Base-by-base conservation (phyloP, 2,888 invertebrate species). In the Myopa tessellatipennis region DNA sequence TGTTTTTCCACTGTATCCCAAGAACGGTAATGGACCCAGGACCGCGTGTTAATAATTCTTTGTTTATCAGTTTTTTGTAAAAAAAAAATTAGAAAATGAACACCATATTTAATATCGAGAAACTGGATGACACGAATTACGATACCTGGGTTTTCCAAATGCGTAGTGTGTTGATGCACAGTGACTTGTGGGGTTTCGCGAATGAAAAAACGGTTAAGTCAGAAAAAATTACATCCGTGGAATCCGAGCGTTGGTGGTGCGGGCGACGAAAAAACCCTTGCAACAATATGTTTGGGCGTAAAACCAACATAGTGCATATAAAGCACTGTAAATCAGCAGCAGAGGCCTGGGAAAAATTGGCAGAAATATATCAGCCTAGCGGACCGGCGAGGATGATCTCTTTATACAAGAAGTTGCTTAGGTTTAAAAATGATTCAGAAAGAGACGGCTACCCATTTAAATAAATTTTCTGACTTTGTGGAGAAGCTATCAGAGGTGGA, bases 371-470 rank as follows among this genome's bases (percentile, higher is more conserved):
- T 36, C 74, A 60, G 60, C 80, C 81, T n/a, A 70, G 68, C 14
- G 79, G 81, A 60, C 77, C 79, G 4, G 76, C 72, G 12, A 72
- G 76, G 7, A 76, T 74, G n/a, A 76, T 77, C 14, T 65, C 58
- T n/a, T 69, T 81, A 38, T 76, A 79, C n/a, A 79, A 79, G 34
- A 71, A 79, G n/a, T 78, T 81, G 63, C 38, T 79, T 4, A n/a
- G 36, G 68, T 63, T 38, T 78, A 4, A 60, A 69, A 45, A 78
- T 79, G 77, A 45, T 36, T 26, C 67, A 75, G 4, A 36, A 34
- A 50, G 52, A 55, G 2, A 38, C 55, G 7, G 34, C 72, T 8
- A 67, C 72, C 2, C 55, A 79, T 60, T 40, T 79, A 26, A 80
- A 77, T 67, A 65, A 45, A 38, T 81, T 79, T 67, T 69, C 73